Evolutionary conservation across 23 tunicate genomes (phyloP), one percentile per base, ranked within the genome.

Genomic region (Oikopleura dioica): DNA sequence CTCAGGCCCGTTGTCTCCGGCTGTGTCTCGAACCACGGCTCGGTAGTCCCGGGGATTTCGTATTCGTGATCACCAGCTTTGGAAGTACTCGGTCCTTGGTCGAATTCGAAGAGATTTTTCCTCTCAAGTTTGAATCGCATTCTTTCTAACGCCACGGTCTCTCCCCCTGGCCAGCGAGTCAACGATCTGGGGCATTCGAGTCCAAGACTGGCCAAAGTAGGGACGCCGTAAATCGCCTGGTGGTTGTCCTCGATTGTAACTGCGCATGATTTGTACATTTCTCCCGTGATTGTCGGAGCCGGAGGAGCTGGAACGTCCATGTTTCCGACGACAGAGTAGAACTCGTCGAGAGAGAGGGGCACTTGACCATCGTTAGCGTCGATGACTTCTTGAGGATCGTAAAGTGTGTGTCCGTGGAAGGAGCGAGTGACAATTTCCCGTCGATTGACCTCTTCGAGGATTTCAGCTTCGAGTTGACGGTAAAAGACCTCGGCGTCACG

Each of bases 101-200:
- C n/a, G n/a, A n/a, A n/a, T n/a, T n/a, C n/a, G n/a, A n/a, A n/a
- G n/a, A n/a, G n/a, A n/a, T n/a, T n/a, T n/a, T n/a, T n/a, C n/a
- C n/a, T n/a, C n/a, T n/a, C n/a, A n/a, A n/a, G n/a, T n/a, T n/a
- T n/a, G n/a, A n/a, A n/a, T n/a, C n/a, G n/a, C n/a, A n/a, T n/a
- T n/a, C 77, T 35, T 35, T 68, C 78, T 5, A 79, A 36, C 5
- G 81, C 81, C 1, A 30, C 59, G 2, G 31, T 75, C 35, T 79
- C 81, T 1, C 81, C 81, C 1, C 81, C 81, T n/a, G 35, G 36
- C 81, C 81, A 79, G 35, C n/a, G n/a, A n/a, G n/a, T n/a, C n/a
- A n/a, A n/a, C n/a, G n/a, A n/a, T n/a, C n/a, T n/a, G n/a, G n/a
- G n/a, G n/a, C n/a, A n/a, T n/a, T n/a, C n/a, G n/a, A n/a, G n/a